Evolutionary conservation across 2,113 vertebrate species (phyloP).

Genomic region (Puffinus mauretanicus): DNA sequence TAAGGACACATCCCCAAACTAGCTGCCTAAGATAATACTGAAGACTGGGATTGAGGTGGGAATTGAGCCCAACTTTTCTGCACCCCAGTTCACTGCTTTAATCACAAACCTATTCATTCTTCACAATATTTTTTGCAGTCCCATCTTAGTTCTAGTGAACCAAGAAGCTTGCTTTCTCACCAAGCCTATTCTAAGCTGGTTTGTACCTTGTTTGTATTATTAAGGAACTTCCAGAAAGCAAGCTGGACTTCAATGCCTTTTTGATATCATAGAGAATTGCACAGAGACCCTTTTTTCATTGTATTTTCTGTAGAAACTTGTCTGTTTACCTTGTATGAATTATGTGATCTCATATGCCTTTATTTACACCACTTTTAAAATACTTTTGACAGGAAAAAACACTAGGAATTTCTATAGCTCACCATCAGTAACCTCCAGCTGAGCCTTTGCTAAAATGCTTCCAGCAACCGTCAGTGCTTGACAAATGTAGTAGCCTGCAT

Average conservation of each 20-base stretch:
- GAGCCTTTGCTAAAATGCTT: slow-evolving; percentile 97
- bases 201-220: neutral
- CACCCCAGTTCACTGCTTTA: neutral
- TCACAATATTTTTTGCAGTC: neutral
- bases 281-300: neutral
- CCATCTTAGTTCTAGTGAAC: neutral
- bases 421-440: slow-evolving; percentile 99
- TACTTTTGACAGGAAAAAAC: neutral
- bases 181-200: neutral
- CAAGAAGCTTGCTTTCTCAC: neutral
- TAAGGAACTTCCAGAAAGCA: neutral
- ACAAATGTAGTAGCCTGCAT: slow-evolving; percentile 97
- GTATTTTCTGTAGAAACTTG: neutral
- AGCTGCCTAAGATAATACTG: neutral
- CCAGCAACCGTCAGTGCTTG: slow-evolving; percentile 97
- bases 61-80: neutral
- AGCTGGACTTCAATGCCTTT: neutral
- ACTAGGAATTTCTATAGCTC: slow-evolving; percentile 61
- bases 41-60: neutral
- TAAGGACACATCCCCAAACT: neutral
- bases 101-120: neutral
- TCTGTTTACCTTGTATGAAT: neutral
- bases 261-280: neutral
- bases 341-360: neutral
- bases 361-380: neutral